phyloP scores from a whole-genome alignment of 1,140 invertebrate species.

The Episyrphus balteatus region DNA sequence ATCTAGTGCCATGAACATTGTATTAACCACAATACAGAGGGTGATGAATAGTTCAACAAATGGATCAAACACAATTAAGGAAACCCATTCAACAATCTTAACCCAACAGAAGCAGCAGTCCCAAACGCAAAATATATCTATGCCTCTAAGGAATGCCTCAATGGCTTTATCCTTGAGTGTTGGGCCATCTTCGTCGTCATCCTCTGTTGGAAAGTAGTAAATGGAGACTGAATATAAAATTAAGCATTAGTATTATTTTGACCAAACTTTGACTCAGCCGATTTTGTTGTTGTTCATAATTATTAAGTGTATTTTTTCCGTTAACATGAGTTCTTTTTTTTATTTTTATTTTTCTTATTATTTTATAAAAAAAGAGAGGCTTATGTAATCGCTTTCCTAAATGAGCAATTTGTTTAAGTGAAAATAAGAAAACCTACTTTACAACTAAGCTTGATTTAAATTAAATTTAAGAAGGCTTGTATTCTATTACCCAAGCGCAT shows the following conservation, averaged over 20 bases:
- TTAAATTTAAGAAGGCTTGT: too few relatives aligned
- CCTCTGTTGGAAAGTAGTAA: constrained; percentile 83
- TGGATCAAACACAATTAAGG: constrained; percentile 89
- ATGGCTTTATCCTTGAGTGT: constrained; percentile 77
- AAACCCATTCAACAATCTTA: constrained; percentile 80
- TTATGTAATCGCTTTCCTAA: constrained; percentile 9
- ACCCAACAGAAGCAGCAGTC: constrained; percentile 89
- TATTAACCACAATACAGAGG: constrained; percentile 95
- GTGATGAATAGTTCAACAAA: constrained; percentile 98
- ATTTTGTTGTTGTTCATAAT: constrained; percentile 21
- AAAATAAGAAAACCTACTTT: too few relatives aligned
- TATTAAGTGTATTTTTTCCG: not conserved
- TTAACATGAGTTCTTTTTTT: constrained; percentile 1
- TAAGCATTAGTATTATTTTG: constrained; percentile 51
- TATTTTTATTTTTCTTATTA: not conserved
- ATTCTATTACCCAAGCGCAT: too few relatives aligned
- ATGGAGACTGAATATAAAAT: constrained; percentile 66
- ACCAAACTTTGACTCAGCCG: constrained; percentile 48
- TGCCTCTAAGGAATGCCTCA: constrained; percentile 60
- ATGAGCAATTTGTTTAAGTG: too few relatives aligned
- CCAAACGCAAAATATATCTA: constrained; percentile 94
- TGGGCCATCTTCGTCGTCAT: constrained; percentile 78
- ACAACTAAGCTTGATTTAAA: too few relatives aligned
- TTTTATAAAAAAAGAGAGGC: constrained; percentile 1
- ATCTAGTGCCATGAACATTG: constrained; percentile 95